Base-by-base conservation (phyloP, 2,797 vertebrate species). In the Gouania willdenowi region DNA sequence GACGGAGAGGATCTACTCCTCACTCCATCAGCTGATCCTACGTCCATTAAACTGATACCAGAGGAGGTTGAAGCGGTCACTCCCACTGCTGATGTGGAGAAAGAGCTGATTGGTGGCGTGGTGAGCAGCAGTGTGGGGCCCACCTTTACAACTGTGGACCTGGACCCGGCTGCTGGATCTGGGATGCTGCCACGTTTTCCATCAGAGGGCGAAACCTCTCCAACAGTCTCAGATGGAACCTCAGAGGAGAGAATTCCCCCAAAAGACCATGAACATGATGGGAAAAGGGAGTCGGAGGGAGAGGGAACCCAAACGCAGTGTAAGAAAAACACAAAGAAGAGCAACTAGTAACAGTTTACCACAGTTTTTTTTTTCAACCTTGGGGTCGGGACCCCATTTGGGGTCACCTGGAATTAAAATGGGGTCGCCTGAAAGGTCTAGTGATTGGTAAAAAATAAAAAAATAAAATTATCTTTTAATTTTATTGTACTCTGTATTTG, bases 101-200 rank as follows among this genome's bases (percentile, higher is more conserved):
- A 37, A 6, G 19, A 3, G 11, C 1, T 14, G 3, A 0, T 4
- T 15, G 36, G 15, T 16, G 26, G 5, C 3, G 21, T 1, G 1
- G 47, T 35, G 2, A 31, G 3, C 5, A 9, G 6, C 25, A 41
- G 1, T 2, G 3, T 0, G 12, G 10, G 0, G 4, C 0, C 6
- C 3, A 14, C 28, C 22, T 11, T 52, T 20, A 23, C 3, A 5
- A 2, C 22, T 2, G 3, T 0, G 1, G 42, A 31, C 2, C 4
- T 41, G 0, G 62, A 73, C 2, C 15, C 18, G 5, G 0, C 24
- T 5, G 2, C n/a, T 3, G 82, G 77, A 10, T 88, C 84, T 5
- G 84, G 82, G 33, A 56, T 73, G 38, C 1, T 1, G 9, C 15
- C 40, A 0, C 0, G 12, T 1, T 0, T 0, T 5, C 0, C n/a